A percentile compares a stretch with the other conserved stretches of the same genome.
Evolutionary conservation across 2,888 invertebrate genomes (phyloP).

Genomic region (Leptinotarsa peninsularis): DNA sequence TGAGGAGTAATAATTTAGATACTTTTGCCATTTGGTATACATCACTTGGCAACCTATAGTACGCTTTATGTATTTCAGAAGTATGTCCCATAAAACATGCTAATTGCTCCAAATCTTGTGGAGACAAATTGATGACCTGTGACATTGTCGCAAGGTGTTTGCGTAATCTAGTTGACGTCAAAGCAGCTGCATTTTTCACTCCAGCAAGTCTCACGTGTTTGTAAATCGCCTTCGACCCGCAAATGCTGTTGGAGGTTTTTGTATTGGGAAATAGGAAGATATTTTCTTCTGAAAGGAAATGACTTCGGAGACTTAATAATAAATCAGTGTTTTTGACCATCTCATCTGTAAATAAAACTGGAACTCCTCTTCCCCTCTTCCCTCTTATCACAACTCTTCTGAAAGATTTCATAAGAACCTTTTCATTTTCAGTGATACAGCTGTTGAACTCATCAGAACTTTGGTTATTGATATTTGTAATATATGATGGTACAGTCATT

Average conservation of each 20-base stretch:
- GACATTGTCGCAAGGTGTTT: slow-evolving; percentile 28
- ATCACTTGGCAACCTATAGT: slow-evolving; percentile 25
- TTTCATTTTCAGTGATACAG: slow-evolving; percentile 22
- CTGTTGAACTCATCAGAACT: slow-evolving; percentile 13
- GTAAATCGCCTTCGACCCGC: slow-evolving; percentile 19
- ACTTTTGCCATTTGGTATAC: slow-evolving; percentile 29
- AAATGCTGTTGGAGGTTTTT: slow-evolving; percentile 22
- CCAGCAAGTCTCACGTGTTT: slow-evolving; percentile 25
- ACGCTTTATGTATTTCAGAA: slow-evolving; percentile 21
- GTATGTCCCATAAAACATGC: slow-evolving; percentile 29
- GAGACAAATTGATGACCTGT: slow-evolving; percentile 27
- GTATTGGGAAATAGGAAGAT: slow-evolving; percentile 23
- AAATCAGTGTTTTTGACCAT: slow-evolving; percentile 13
- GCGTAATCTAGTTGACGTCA: slow-evolving; percentile 26
- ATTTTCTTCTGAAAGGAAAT: slow-evolving; percentile 17
- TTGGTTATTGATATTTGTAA: not conserved
- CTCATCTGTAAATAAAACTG: slow-evolving; percentile 25
- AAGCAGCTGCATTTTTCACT: slow-evolving; percentile 16
- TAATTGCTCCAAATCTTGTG: slow-evolving; percentile 29
- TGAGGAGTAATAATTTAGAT: slow-evolving; percentile 20
- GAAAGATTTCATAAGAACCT: slow-evolving; percentile 9
- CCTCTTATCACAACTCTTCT: slow-evolving; percentile 24
- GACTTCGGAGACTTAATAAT: not conserved
- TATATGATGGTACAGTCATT: slow-evolving; percentile 6
- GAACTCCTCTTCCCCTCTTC: slow-evolving; percentile 7